These are phyloP conservation scores for Paracanthobrama guichenoti DNA, from an alignment of 2,113 vertebrate genomes.

Conservation along the genomic window DNA sequence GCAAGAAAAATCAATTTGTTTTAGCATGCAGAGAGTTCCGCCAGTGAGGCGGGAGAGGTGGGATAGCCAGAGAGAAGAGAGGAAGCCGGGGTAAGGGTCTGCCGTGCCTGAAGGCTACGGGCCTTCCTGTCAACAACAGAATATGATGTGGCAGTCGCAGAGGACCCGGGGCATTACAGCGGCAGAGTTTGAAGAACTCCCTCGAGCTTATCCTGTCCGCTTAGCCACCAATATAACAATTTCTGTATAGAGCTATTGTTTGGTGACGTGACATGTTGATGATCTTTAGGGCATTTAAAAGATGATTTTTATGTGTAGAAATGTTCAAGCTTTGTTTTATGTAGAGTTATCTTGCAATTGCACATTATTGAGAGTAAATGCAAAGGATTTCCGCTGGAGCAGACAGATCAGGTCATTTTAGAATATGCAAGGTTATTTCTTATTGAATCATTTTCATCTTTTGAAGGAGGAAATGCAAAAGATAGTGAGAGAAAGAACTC, in stretches of 20 bases:
- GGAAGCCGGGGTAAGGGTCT: conserved; percentile 56
- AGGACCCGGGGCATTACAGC: conserved; percentile 2
- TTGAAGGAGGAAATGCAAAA: background rate
- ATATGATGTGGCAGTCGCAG: conserved; percentile 36
- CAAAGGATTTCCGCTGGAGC: background rate
- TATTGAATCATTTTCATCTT: background rate
- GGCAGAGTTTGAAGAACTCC: background rate
- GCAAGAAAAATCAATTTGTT: conserved; percentile 67
- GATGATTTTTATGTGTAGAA: background rate
- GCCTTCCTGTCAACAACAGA: conserved; percentile 52
- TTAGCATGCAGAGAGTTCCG: conserved; percentile 60
- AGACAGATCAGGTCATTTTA: background rate
- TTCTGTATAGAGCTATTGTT: conserved; percentile 4
- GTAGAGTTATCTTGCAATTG: background rate
- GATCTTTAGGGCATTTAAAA: background rate
- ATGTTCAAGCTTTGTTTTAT: background rate
- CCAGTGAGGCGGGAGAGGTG: conserved; percentile 52
- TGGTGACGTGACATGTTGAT: background rate
- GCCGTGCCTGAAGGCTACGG: conserved; percentile 55
- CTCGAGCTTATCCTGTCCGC: conserved; percentile 27
- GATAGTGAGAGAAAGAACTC: background rate
- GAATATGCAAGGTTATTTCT: background rate
- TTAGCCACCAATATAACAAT: background rate
- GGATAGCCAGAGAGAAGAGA: conserved; percentile 51
- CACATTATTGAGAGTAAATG: background rate